phyloP scores from a whole-genome alignment of 2,797 vertebrate species.

The Xyrichtys novacula region DNA sequence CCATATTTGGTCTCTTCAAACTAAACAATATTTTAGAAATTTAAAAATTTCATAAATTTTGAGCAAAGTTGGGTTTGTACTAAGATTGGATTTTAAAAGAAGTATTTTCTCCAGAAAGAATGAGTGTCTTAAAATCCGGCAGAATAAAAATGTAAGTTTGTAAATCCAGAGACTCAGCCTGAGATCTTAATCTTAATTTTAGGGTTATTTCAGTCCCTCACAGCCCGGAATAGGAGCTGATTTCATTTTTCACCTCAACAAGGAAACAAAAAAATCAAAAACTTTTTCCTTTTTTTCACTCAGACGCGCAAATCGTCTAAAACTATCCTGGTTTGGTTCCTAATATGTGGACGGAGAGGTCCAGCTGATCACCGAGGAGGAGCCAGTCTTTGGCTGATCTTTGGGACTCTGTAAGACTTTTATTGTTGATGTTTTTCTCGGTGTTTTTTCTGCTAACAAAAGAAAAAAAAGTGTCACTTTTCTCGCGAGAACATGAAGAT shows the following conservation, averaged over 20 bases:
- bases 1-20: too few species aligned
- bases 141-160: too few species aligned
- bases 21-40: too few species aligned
- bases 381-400: too few species aligned
- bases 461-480: slow-evolving; percentile 44
- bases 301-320: slow-evolving; percentile 23
- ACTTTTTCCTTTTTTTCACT: not conserved
- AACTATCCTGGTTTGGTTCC: not conserved
- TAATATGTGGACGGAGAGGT: not conserved
- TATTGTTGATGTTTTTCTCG: slow-evolving; percentile 6
- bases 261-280: not conserved
- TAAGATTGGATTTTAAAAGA: too few species aligned
- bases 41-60: too few species aligned
- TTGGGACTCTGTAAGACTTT: not conserved
- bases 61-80: too few species aligned
- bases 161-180: too few species aligned
- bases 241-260: not conserved
- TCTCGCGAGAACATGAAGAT: slow-evolving; percentile 2
- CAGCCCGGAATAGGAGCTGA: too few species aligned
- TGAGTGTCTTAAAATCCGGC: too few species aligned
- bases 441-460: slow-evolving; percentile 40
- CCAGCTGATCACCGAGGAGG: not conserved
- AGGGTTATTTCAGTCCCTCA: too few species aligned
- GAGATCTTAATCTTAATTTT: not conserved
- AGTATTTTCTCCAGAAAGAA: too few species aligned